Conservation (phyloP, 53 echinoderm and acorn worm species). For the Mesocentrotus franciscanus region DNA sequence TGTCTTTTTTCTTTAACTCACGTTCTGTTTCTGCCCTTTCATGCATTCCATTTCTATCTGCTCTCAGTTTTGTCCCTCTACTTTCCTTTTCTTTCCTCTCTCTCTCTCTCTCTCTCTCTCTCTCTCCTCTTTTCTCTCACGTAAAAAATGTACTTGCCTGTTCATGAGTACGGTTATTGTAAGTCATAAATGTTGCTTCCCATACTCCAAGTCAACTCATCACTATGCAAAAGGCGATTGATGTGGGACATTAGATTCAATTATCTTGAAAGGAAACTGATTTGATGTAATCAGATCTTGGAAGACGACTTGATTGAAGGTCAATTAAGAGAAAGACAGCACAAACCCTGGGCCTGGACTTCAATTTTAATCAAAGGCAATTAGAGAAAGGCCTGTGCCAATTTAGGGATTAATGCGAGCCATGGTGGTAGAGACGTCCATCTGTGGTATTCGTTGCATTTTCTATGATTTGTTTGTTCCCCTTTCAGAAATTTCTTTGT, state of each 20-base stretch:
- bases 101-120: background rate
- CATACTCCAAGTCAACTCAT: background rate
- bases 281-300: conserved; percentile 57
- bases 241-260: conserved; percentile 58
- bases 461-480: background rate
- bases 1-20: too few relatives aligned
- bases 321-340: conserved; percentile 49
- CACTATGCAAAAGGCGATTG: conserved; percentile 52
- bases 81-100: background rate
- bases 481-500: background rate
- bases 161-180: background rate
- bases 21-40: background rate
- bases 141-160: background rate
- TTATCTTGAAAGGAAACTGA: conserved; percentile 64
- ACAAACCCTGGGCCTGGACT: background rate
- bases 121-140: background rate
- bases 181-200: background rate
- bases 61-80: background rate
- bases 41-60: background rate
- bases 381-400: conserved; percentile 35
- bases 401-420: conserved; percentile 22
- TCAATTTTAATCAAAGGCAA: conserved; percentile 60
- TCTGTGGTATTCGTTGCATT: background rate
- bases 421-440: background rate
- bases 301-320: conserved; percentile 38